Evolutionary conservation across 1,140 invertebrate species (phyloP), one percentile per base, ranked within the genome.

Genomic region (Oryctes rhinoceros): DNA sequence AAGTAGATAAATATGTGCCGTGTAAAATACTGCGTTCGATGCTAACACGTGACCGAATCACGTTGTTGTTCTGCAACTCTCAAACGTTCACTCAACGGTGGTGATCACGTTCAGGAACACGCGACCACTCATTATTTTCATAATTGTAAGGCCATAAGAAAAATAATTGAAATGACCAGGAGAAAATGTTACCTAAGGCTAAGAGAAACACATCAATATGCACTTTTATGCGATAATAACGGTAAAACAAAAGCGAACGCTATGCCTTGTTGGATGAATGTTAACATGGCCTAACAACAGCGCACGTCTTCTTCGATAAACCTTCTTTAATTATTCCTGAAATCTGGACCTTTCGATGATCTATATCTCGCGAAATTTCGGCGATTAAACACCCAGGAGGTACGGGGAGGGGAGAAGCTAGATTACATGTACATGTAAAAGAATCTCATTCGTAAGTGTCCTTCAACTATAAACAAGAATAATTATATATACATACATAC

Each of bases 381-480:
- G 13, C 49, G 11, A 53, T 53, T 3, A 53, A 18, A 53, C n/a
- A 0, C 4, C 13, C n/a, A 15, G 11, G n/a, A 53, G 49, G n/a
- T 53, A 48, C 9, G 47, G 47, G 47, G 47, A 48, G 47, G 47
- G 49, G 49, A 15, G 49, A 15, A 13, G 7, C 4, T 44, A 44
- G 7, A 62, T n/a, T 20, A 18, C 20, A 20, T 62, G 13, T 30
- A 30, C 24, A 2, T 7, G 3, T 67, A 24, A 67, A 67, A 67
- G 65, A 67, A 67, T 20, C 20, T 13, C 20, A 67, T 20, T 53
- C 2, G 30, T 24, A 24, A 30, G 13, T 67, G 65, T 67, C 65
- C 65, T 67, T 67, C 65, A 67, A 67, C n/a, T 67, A 67, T 67
- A 67, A 67, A 67, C 65, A 67, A 67, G 65, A 67, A 67, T 67